Evolutionary conservation across 2,113 vertebrate genomes (phyloP).

Genomic region (Nestor notabilis): DNA sequence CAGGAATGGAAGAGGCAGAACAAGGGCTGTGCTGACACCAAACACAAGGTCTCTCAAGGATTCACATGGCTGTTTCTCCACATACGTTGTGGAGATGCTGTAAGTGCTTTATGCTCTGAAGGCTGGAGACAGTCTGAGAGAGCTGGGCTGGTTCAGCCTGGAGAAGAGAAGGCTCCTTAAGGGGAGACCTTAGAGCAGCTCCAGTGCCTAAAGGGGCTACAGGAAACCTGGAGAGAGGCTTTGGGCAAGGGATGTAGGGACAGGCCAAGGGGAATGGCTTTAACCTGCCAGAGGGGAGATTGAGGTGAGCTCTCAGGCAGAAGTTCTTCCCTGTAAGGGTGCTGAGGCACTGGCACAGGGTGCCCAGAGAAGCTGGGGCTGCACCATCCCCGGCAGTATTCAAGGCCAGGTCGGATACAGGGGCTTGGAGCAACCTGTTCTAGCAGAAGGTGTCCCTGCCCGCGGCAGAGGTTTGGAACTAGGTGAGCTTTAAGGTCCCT

Average conservation of each 20-base stretch:
- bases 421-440: too few relatives aligned
- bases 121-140: neutral
- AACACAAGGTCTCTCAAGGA: neutral
- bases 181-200: neutral
- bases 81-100: fast-evolving
- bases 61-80: neutral
- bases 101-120: neutral
- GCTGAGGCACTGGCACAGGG: too few relatives aligned
- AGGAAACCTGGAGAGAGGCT: neutral
- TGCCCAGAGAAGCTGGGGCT: too few relatives aligned
- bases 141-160: neutral
- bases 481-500: neutral
- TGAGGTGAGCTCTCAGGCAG: neutral
- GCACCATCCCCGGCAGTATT: neutral
- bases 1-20: neutral
- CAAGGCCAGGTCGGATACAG: too few relatives aligned
- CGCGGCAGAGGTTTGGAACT: too few relatives aligned
- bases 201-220: neutral
- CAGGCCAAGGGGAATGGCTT: neutral
- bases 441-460: too few relatives aligned
- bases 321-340: too few relatives aligned
- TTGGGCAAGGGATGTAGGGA: neutral
- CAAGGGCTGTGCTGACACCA: neutral
- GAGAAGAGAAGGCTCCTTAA: neutral
- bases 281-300: neutral